These are phyloP conservation scores for Chrysochloris asiatica DNA, from an alignment of 2,113 vertebrate species.

Conservation along the genomic window DNA sequence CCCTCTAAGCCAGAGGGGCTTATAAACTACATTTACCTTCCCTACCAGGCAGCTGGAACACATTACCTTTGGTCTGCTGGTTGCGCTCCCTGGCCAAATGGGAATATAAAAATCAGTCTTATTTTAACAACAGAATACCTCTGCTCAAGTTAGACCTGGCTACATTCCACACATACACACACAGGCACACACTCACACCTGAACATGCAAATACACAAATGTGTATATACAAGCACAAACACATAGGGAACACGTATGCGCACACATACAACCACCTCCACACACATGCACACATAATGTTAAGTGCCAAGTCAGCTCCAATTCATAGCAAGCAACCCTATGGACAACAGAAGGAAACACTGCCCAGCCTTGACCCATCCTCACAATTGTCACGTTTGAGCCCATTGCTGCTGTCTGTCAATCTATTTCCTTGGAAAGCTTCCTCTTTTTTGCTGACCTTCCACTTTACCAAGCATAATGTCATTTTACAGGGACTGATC, in stretches of 20 bases:
- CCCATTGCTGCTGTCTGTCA: too few species aligned
- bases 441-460: too few species aligned
- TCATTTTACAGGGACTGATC: too few species aligned
- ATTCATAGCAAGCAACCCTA: too few species aligned
- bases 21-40: conserved; percentile 58
- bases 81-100: neutral
- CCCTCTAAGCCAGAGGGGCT: conserved; percentile 12
- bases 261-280: rapidly evolving
- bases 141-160: neutral
- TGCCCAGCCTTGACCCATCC: too few species aligned
- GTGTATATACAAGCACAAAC: neutral
- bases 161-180: neutral
- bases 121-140: conserved; percentile 33
- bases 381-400: too few species aligned
- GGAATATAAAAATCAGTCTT: conserved; percentile 57
- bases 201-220: too few species aligned
- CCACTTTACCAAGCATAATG: too few species aligned
- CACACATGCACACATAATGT: neutral
- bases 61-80: conserved; percentile 54
- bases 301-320: too few species aligned
- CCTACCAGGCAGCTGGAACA: conserved; percentile 6
- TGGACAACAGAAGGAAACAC: too few species aligned
- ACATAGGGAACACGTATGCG: too few species aligned
- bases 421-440: too few species aligned
- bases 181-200: neutral